Conservation (phyloP, 2,797 vertebrate species). For the Taenioides sp. region DNA sequence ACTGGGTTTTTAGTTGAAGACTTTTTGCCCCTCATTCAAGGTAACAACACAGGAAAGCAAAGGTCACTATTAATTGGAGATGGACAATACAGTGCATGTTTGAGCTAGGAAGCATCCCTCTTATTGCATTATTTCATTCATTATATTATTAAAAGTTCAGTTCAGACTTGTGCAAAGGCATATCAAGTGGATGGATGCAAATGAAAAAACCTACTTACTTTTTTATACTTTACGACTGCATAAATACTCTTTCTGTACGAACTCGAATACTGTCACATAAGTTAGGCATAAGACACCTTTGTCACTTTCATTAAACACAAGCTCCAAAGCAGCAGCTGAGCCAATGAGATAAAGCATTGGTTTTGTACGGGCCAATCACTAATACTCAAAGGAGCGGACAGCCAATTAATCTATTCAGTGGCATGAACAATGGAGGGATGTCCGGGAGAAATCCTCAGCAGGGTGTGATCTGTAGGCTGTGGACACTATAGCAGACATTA, state of each 20-base stretch:
- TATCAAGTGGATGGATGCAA: slow-evolving; percentile 62
- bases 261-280: slow-evolving; percentile 61
- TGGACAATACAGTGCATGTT: no score
- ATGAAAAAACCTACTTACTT: slow-evolving; percentile 60
- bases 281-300: slow-evolving; percentile 67
- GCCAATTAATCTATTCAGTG: slow-evolving; percentile 75
- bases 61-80: no score
- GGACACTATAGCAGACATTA: slow-evolving; percentile 8
- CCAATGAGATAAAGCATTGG: slow-evolving; percentile 78
- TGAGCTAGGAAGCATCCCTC: no score
- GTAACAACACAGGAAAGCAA: no score
- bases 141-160: background rate
- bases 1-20: no score
- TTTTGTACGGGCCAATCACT: slow-evolving; percentile 73
- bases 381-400: slow-evolving; percentile 57
- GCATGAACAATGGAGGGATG: slow-evolving; percentile 58
- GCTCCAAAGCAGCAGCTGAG: slow-evolving; percentile 69
- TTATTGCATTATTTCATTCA: background rate
- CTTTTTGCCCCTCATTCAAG: no score
- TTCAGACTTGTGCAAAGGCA: slow-evolving; percentile 37
- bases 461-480: slow-evolving; percentile 32
- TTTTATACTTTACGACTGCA: slow-evolving; percentile 63
- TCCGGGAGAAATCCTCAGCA: slow-evolving; percentile 34
- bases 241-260: slow-evolving; percentile 71
- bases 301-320: slow-evolving; percentile 71